Percentiles rank a stretch among this genome's conserved stretches.
phyloP scores from a whole-genome alignment of 2,888 invertebrate species.

The Graphium colonna region DNA sequence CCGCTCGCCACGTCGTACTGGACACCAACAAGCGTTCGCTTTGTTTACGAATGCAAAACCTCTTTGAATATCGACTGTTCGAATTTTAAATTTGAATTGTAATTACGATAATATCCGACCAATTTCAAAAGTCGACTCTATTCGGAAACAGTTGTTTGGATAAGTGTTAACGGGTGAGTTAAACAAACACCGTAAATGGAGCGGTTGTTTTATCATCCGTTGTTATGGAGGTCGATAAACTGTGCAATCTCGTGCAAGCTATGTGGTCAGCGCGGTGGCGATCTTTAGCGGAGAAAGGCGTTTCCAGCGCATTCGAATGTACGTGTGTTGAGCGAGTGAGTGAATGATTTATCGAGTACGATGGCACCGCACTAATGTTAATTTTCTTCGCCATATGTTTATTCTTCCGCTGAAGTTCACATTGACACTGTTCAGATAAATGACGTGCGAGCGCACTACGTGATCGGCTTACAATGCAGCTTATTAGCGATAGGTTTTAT shows the following conservation, averaged over 20 bases:
- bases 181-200: conserved; percentile 12
- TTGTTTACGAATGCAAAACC: too few species aligned
- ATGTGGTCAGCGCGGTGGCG: conserved; percentile 41
- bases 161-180: not conserved
- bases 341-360: too few species aligned
- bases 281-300: conserved; percentile 41
- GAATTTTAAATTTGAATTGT: too few species aligned
- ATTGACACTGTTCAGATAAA: conserved; percentile 27
- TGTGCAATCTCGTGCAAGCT: conserved; percentile 37
- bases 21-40: too few species aligned
- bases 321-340: too few species aligned
- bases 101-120: not conserved
- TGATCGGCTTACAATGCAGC: conserved; percentile 5
- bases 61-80: too few species aligned
- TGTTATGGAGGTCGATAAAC: conserved; percentile 32
- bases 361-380: conserved; percentile 32
- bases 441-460: conserved; percentile 2
- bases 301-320: conserved; percentile 46
- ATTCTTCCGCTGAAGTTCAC: conserved; percentile 48
- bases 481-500: not conserved
- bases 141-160: not conserved
- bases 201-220: conserved; percentile 10
- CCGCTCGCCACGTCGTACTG: too few species aligned
- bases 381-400: conserved; percentile 51
- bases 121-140: not conserved